These are phyloP conservation scores for Benitochromis conjunctus DNA, from an alignment of 2,113 vertebrate species.

Conservation along the genomic window DNA sequence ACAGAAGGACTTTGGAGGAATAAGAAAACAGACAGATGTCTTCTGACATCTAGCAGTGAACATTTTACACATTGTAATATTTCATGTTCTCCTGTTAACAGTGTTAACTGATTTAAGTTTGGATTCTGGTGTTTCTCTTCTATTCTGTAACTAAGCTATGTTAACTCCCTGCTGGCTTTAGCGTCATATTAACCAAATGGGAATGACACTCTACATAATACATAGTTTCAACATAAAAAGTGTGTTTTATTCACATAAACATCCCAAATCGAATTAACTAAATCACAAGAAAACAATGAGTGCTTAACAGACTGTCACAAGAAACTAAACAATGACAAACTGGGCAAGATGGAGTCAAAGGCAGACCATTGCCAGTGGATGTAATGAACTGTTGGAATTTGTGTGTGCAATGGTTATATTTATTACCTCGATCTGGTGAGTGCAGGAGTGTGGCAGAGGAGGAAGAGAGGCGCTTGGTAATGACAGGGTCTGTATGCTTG, in stretches of 20 bases:
- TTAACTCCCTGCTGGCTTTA: neutral
- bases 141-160: neutral
- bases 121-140: neutral
- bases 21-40: neutral
- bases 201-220: fast-evolving
- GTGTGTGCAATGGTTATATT: neutral
- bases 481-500: conserved; percentile 93
- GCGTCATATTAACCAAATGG: neutral
- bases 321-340: neutral
- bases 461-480: conserved; percentile 95
- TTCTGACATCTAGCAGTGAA: neutral
- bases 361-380: neutral
- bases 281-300: neutral
- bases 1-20: neutral
- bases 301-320: neutral
- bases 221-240: neutral
- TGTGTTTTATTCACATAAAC: neutral
- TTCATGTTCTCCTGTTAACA: neutral
- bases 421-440: conserved; percentile 94
- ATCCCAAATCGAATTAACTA: neutral
- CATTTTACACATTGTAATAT: fast-evolving
- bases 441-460: conserved; percentile 97
- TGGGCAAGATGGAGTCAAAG: neutral
- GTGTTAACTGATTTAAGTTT: neutral
- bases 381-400: neutral